Evolutionary conservation across 2,113 vertebrate genomes (phyloP), one percentile per base, ranked within the genome.

Genomic region (Phalacrocorax pelagicus): DNA sequence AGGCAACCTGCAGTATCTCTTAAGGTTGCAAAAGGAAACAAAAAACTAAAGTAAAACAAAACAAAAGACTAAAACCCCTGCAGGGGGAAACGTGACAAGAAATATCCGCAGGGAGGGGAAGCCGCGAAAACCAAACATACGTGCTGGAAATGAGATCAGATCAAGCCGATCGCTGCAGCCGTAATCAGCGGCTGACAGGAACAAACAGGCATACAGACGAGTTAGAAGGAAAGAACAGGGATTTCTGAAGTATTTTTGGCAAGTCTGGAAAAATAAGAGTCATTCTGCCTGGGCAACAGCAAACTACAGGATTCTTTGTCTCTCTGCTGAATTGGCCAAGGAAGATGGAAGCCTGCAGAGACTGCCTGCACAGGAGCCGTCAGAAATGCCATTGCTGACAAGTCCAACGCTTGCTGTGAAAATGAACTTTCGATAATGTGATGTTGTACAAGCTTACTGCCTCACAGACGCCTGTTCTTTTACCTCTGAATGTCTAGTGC

Each of bases 81-180:
- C 62, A 81, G 78, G 51, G 36, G 94, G 75, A 96, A 93, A 90
- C 81, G 51, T 2, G 18, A 78, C 66, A 90, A 75, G 69, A 93
- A 88, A 88, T 81, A 78, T 71, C 82, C 44, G 1, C 86, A 71
- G 73, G 73, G 88, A 88, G 24, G 61, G 92, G 90, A 97, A 96
- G 59, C 69, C 79, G 44, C 4, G 0, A 52, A 90, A 61, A 58
- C 24, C 29, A 92, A 93, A 94, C 88, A 73, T 84, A 61, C 36
- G 73, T 22, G 20, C 94, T 96, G 94, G 90, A 90, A 94, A 81
- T 77, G 86, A 93, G 86, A 71, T 96, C 86, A 83, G 80, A 78
- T 88, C 57, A 57, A 86, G 47, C 69, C 3, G 4, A 90, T 78
- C 42, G 8, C 75, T 78, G 38, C 38, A 54, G 85, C 54, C 1